phyloP scores from a whole-genome alignment of 2,888 invertebrate species.

The Limnephilus marmoratus region DNA sequence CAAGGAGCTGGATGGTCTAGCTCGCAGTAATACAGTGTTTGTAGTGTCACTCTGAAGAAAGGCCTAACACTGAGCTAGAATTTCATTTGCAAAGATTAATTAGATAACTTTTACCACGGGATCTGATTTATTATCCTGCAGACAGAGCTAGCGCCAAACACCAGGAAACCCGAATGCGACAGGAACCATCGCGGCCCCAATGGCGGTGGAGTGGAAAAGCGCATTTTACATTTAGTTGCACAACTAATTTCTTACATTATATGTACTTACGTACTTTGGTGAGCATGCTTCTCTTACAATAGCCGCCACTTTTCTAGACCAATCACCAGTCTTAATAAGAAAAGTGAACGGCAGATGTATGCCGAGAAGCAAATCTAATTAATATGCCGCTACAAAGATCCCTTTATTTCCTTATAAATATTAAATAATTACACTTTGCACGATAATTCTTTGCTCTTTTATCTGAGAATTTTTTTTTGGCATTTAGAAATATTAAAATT shows the following conservation, averaged over 20 bases:
- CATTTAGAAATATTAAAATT: constrained; percentile 38
- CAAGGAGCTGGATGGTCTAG: background rate
- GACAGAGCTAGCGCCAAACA: background rate
- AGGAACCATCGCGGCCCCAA: background rate
- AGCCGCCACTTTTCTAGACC: constrained; percentile 39
- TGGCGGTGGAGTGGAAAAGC: background rate
- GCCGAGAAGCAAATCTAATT: constrained; percentile 55
- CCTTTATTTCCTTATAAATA: constrained; percentile 40
- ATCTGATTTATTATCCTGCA: background rate
- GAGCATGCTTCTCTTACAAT: background rate
- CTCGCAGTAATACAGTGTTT: background rate
- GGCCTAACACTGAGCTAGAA: background rate
- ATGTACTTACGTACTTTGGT: constrained; percentile 52
- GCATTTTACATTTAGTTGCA: constrained; percentile 8
- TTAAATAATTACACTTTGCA: constrained; percentile 34
- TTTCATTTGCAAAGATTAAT: background rate
- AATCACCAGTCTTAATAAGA: constrained; percentile 59
- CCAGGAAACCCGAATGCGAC: background rate
- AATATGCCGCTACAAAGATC: constrained; percentile 42
- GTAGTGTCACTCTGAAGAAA: background rate
- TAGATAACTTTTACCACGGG: background rate
- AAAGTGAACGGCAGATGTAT: constrained; percentile 54
- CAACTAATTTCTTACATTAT: constrained; percentile 55
- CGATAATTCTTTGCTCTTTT: constrained; percentile 24
- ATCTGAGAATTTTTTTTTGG: constrained; percentile 21